Evolutionary conservation across 1,140 invertebrate species (phyloP), one percentile per base, ranked within the genome.

Genomic region (Drosophila carrolli): DNA sequence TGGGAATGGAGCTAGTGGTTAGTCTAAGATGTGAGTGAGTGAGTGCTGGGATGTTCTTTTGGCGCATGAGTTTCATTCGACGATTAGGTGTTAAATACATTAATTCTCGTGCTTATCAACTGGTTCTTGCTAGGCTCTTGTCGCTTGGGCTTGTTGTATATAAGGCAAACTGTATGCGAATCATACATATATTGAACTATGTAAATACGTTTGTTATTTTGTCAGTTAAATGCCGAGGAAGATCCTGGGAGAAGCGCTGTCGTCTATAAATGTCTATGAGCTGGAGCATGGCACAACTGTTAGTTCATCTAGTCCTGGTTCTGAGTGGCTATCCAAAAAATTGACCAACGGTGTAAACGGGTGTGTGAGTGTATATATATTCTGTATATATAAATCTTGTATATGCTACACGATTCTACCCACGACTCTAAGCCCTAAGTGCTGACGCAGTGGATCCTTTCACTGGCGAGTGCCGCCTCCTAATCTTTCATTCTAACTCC

Each of bases 111-210:
- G 60, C 29, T 11, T 62, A 59, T 51, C 48, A 51, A 51, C 47
- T 38, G 53, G 32, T 47, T 76, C 61, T 46, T 46, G 47, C 61
- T 68, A 53, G 65, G 32, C 29, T 29, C 19, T 54, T 75, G 55
- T 58, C 54, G 61, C 27, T 55, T n/a, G 47, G 46, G 72, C 59
- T 63, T 80, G 58, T 86, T 89, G 85, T 89, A 89, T 89, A 89
- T 89, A 89, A 89, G 84, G 84, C 84, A 89, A 89, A 90, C 83
- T 88, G 83, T 88, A 88, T 88, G 83, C 83, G 72, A 80, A 73
- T 67, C 74, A 81, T 84, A 89, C 85, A 72, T 84, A 74, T 79
- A 90, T 90, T 78, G 85, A 89, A 81, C 85, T 90, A 89, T 90
- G 83, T 89, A 90, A 88, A 90, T 89, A 84, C 76, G 78, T 84